A percentile compares a stretch with the other conserved stretches of the same genome.
phyloP scores from a whole-genome alignment of 1,140 invertebrate genomes.

The Bombus superbus region DNA sequence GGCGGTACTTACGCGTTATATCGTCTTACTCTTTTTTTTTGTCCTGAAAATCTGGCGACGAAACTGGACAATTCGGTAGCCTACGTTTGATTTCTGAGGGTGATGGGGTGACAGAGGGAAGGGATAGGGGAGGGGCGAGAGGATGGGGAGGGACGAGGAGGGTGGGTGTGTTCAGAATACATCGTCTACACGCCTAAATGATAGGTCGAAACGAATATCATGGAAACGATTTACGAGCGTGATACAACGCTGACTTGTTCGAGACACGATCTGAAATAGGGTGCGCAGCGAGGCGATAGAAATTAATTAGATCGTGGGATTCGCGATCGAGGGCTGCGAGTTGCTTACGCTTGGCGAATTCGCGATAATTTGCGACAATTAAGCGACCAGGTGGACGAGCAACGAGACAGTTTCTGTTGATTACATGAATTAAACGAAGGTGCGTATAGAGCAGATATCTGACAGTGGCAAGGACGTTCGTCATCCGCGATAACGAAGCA shows the following conservation, averaged over 20 bases:
- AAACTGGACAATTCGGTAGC: no score
- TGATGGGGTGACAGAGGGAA: no score
- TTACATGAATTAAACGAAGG: slow-evolving; percentile 28
- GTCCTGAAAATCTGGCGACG: no score
- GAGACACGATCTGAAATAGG: background rate
- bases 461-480: background rate
- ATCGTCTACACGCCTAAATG: no score
- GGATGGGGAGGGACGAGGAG: no score
- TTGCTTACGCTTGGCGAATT: background rate
- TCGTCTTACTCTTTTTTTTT: no score
- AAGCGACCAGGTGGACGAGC: background rate
- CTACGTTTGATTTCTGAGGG: no score
- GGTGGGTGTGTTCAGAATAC: no score
- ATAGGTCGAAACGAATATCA: background rate
- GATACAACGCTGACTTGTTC: background rate
- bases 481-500: slow-evolving; percentile 24
- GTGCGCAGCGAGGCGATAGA: background rate
- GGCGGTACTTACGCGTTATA: no score
- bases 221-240: background rate
- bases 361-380: background rate
- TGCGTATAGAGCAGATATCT: background rate
- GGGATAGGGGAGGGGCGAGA: no score
- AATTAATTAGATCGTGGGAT: slow-evolving; percentile 21
- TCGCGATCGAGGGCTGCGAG: no score
- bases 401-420: background rate